A percentile compares a stretch with the other conserved stretches of the same genome.
These are phyloP conservation scores for Aeoliscus strigatus DNA, from an alignment of 2,797 vertebrate genomes.

Conservation along the genomic window DNA sequence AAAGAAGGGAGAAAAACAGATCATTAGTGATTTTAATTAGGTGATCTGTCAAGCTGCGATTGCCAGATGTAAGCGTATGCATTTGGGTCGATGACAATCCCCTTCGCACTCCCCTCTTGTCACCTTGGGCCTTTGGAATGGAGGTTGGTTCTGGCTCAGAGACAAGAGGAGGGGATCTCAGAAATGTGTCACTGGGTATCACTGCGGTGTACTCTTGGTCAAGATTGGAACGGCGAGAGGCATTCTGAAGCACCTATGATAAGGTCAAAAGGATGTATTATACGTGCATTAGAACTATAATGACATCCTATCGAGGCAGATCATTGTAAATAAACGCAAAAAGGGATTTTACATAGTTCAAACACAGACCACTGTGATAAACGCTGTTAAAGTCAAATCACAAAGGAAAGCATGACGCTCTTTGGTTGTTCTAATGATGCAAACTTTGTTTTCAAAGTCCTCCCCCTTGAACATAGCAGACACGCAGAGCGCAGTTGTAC, in stretches of 20 bases:
- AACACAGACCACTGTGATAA: no score
- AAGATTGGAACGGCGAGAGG: no score
- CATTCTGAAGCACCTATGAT: no score
- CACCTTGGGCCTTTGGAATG: conserved; percentile 60
- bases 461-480: conserved; percentile 54
- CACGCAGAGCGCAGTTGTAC: conserved; percentile 50
- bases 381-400: no score
- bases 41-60: conserved; percentile 77
- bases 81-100: conserved; percentile 73
- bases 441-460: conserved; percentile 59
- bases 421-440: conserved; percentile 50
- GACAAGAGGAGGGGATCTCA: conserved; percentile 42
- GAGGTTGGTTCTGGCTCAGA: conserved; percentile 48
- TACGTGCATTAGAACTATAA: no score
- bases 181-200: conserved; percentile 59
- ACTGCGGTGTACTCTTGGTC: conserved; percentile 33
- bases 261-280: no score
- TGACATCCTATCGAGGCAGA: no score
- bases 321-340: no score
- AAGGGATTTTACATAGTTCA: no score
- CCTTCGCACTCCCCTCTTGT: conserved; percentile 66
- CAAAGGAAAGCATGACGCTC: no score
- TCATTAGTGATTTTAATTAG: conserved; percentile 82
- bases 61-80: conserved; percentile 75
- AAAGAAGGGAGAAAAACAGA: conserved; percentile 70